Evolutionary conservation across 2,797 vertebrate species (phyloP).

Genomic region (Buphagus erythrorhynchus): DNA sequence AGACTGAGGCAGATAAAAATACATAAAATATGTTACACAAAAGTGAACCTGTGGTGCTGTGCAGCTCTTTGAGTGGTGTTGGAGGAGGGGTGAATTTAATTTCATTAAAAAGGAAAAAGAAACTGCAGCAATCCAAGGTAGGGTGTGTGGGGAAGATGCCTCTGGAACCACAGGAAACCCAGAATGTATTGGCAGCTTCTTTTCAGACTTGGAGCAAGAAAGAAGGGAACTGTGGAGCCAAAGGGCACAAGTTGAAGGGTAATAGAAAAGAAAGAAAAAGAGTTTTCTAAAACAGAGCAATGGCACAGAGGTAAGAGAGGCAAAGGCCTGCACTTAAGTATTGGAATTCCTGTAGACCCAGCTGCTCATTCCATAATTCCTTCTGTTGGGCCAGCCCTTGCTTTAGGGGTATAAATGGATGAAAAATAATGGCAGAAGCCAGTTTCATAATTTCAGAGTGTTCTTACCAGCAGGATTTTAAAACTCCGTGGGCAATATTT

Average conservation of each 20-base stretch:
- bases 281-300: background rate
- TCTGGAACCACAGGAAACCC: background rate
- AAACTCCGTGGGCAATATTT: background rate
- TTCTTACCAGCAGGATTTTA: background rate
- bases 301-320: background rate
- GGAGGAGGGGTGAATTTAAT: background rate
- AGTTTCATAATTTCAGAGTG: background rate
- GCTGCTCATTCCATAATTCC: background rate
- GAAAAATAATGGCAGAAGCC: background rate
- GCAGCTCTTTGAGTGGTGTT: background rate
- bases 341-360: background rate
- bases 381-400: background rate
- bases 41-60: background rate
- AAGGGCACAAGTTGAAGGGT: background rate
- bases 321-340: background rate
- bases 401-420: background rate
- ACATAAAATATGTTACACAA: background rate
- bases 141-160: background rate
- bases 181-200: background rate
- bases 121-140: background rate
- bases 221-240: background rate
- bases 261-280: background rate
- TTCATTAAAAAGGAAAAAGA: no score
- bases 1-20: background rate
- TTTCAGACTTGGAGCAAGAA: background rate